A percentile compares a stretch with the other conserved stretches of the same genome.
Evolutionary conservation across 2,888 invertebrate species (phyloP).

Genomic region (Cantharis lateralis): DNA sequence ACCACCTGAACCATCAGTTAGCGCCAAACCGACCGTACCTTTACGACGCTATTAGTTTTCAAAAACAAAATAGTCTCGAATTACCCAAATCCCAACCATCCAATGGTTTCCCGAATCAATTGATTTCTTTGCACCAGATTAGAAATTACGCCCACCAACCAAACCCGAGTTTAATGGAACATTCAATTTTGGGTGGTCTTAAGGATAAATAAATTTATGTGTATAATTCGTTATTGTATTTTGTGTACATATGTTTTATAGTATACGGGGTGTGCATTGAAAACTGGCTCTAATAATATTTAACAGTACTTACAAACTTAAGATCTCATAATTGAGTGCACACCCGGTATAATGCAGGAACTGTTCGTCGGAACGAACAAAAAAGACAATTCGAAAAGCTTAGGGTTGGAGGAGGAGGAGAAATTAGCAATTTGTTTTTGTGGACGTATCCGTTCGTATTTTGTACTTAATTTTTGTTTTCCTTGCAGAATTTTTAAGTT

Average conservation of each 20-base stretch:
- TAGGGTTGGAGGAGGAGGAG: constrained; percentile 8
- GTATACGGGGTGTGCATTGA: constrained; percentile 13
- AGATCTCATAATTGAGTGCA: background rate
- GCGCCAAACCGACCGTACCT: constrained; percentile 79
- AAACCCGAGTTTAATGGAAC: constrained; percentile 69
- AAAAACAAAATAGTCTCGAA: constrained; percentile 65
- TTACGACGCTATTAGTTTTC: constrained; percentile 92
- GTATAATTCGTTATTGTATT: constrained; percentile 21
- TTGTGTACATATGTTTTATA: constrained; percentile 21
- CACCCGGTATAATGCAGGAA: background rate
- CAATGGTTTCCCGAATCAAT: constrained; percentile 83
- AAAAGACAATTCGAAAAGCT: constrained; percentile 9
- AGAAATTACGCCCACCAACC: constrained; percentile 95
- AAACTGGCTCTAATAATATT: background rate
- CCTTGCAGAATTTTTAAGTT: background rate
- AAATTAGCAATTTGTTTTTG: constrained; percentile 27
- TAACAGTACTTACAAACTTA: background rate
- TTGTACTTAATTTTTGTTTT: constrained; percentile 23
- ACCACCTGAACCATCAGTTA: constrained; percentile 61
- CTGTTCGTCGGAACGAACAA: background rate
- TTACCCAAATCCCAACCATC: constrained; percentile 62
- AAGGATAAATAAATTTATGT: constrained; percentile 53
- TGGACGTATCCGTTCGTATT: constrained; percentile 4
- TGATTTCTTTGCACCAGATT: constrained; percentile 95
- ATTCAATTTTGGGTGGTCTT: constrained; percentile 52